Conservation (phyloP, 2,888 invertebrate species). For the Troides helena region DNA sequence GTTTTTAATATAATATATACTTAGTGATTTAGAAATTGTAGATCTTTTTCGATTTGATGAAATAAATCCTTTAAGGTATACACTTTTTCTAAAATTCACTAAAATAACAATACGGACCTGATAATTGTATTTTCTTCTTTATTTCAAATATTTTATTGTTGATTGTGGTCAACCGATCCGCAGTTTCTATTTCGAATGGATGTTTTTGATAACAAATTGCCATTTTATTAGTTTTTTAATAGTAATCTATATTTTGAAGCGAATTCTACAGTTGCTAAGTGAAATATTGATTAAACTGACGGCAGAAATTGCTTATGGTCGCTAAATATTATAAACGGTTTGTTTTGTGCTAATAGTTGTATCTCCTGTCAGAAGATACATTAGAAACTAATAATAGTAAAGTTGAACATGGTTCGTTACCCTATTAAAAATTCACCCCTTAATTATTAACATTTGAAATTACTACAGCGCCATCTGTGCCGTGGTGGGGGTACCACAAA, state of each 20-base stretch:
- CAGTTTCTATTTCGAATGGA: constrained; percentile 73
- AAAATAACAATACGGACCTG: constrained; percentile 78
- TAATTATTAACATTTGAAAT: constrained; percentile 28
- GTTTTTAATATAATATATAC: too few relatives aligned
- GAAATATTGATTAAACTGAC: constrained; percentile 39
- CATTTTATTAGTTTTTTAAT: constrained; percentile 35
- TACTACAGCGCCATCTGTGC: constrained; percentile 62
- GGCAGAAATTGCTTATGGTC: not conserved
- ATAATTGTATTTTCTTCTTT: constrained; percentile 91
- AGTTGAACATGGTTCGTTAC: constrained; percentile 8
- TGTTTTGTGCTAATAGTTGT: not conserved
- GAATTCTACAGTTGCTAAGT: not conserved
- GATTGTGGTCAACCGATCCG: constrained; percentile 79
- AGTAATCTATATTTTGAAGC: not conserved
- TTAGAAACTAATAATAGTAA: constrained; percentile 12
- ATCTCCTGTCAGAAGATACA: not conserved
- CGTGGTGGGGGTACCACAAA: constrained; percentile 48
- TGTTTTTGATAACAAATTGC: constrained; percentile 72
- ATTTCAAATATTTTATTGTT: constrained; percentile 91
- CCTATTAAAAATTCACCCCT: constrained; percentile 47
- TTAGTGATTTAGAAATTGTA: too few relatives aligned
- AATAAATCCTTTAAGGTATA: not conserved
- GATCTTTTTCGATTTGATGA: too few relatives aligned
- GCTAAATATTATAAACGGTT: not conserved
- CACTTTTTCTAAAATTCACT: not conserved